Base-by-base conservation (phyloP, 2,797 vertebrate genomes). In the Glyptemys insculpta region DNA sequence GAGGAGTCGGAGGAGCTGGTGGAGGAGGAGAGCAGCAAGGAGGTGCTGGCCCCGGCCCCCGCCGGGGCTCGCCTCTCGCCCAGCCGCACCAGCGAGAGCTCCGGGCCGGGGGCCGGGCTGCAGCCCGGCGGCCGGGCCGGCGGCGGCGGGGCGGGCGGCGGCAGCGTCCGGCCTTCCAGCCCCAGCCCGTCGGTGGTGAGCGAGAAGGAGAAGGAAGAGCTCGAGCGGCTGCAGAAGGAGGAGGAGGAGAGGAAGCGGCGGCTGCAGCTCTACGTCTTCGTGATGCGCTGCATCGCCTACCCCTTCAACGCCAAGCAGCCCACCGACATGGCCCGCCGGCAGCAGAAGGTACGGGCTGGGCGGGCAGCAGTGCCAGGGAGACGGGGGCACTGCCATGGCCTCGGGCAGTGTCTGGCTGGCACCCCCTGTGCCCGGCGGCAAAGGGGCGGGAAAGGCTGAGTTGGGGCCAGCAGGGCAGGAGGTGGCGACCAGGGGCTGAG, bases 281-380 rank as follows among this genome's bases (percentile, higher is more conserved):
- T 99, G 95, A 99, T 99, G 99, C 99, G 99, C 96, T 99, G 99
- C 98, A 99, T 99, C 96, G 99, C 99, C 57, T 99, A 99, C 97
- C 99, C 99, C 50, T 99, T 99, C 97, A 99, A 99, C 91, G 99
- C 99, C 91, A 99, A 99, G 98, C 99, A 99, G 94, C 99, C 99
- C 86, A 99, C 99, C 41, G 99, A 99, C 95, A 99, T 99, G 99
- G 99, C 99, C 97, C 98, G 99, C 95, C 98, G 99, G 97, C 99
- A 99, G 98, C 99, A 99, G 98, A 99, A 99, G 99, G 99, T 99
- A 98, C 97, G 98, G 92, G 94, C 92, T 47, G 79, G 37, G 37
- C 41, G 54, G 54, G 92, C n/a, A 54, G 59, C 79, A 29, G 50
- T 6, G 57, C 11, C 57, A 1, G 37, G 74, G 72, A 41, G n/a